Percentiles rank a stretch among this genome's conserved stretches.
These are phyloP conservation scores for Typhlomys cinereus DNA, from an alignment of 2,113 vertebrate genomes.

Conservation along the genomic window DNA sequence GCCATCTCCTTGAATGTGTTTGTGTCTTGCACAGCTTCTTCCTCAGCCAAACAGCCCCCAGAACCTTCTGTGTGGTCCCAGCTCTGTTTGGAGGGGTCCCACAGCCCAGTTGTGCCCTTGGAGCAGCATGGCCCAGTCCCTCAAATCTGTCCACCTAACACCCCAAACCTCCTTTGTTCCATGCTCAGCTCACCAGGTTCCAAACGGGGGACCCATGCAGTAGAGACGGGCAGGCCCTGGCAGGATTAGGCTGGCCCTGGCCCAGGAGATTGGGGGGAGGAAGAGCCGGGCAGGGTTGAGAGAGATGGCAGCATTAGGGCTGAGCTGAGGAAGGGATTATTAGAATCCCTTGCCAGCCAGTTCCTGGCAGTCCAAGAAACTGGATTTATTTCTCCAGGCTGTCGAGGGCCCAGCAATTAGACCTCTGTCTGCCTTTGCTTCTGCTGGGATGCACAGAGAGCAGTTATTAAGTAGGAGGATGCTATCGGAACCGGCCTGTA, in stretches of 20 bases:
- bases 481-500: background rate
- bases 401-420: conserved; percentile 66
- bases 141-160: background rate
- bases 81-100: background rate
- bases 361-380: conserved; percentile 67
- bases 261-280: conserved; percentile 66
- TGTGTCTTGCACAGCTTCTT: background rate
- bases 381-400: conserved; percentile 65
- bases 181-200: background rate
- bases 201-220: background rate
- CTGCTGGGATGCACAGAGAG: conserved; percentile 11
- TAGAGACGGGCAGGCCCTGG: background rate
- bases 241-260: conserved; percentile 47
- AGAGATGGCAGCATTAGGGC: conserved; percentile 31
- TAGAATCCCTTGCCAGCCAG: conserved; percentile 49
- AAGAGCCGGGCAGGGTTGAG: background rate
- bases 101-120: background rate
- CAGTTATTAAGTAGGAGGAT: background rate
- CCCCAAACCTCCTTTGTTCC: background rate
- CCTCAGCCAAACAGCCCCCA: background rate
- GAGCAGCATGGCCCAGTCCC: too few species aligned
- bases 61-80: background rate
- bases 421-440: conserved; percentile 46
- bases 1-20: background rate
- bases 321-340: conserved; percentile 53